Evolutionary conservation across 1,140 invertebrate genomes (phyloP).

Genomic region (Drosophila teissieri): DNA sequence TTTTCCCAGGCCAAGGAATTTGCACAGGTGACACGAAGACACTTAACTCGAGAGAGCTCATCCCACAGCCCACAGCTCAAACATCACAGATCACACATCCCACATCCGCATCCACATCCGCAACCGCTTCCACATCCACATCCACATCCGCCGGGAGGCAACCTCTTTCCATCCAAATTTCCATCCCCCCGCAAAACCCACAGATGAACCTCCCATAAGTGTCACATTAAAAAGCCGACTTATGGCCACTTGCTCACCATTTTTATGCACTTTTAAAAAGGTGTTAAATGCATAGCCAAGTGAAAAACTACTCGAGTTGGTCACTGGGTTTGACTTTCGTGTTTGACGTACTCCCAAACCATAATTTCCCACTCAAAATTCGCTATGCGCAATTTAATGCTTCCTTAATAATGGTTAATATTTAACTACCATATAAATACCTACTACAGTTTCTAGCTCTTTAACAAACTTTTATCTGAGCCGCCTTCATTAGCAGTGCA

Average conservation of each 20-base stretch:
- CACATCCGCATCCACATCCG: slow-evolving; percentile 41
- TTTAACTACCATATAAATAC: no score
- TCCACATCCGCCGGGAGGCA: slow-evolving; percentile 33
- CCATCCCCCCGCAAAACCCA: slow-evolving; percentile 7
- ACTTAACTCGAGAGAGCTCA: slow-evolving; percentile 16
- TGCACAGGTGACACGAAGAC: slow-evolving; percentile 69
- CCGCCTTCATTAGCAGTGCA: background rate
- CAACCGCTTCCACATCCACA: slow-evolving; percentile 3
- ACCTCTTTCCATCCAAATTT: background rate
- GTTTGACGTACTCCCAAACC: background rate
- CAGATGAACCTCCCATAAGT: slow-evolving; percentile 18
- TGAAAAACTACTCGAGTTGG: slow-evolving; percentile 4
- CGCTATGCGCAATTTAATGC: background rate
- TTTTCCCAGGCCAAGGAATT: slow-evolving; percentile 56
- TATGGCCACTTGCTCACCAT: slow-evolving; percentile 9
- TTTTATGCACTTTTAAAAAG: slow-evolving; percentile 4
- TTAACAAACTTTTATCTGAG: no score
- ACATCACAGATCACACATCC: slow-evolving; percentile 22
- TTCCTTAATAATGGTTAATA: no score
- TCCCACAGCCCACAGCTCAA: slow-evolving; percentile 17
- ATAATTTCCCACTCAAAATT: background rate
- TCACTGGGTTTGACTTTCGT: slow-evolving; percentile 2
- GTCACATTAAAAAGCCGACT: slow-evolving; percentile 19
- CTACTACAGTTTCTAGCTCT: no score
- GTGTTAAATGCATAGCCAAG: slow-evolving; percentile 9